Evolutionary conservation across 1,140 invertebrate genomes (phyloP), one percentile per base, ranked within the genome.

Genomic region (Heliconius eleuchia): DNA sequence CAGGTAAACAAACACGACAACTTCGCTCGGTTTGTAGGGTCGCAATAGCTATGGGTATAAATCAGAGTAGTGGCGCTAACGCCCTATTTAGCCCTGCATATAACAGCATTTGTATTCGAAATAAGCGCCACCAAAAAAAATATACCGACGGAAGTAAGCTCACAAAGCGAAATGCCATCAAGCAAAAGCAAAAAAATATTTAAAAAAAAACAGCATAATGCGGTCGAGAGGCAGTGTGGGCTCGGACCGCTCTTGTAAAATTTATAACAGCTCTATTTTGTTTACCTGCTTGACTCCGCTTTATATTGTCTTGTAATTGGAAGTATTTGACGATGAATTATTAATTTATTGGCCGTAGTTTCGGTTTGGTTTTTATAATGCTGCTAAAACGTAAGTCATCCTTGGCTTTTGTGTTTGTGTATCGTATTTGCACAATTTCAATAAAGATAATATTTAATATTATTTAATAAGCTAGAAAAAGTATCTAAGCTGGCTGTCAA

Each of bases 231-330:
- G 83, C 88, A 86, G 88, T 90, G 90, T 89, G 90, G 89, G 85
- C 89, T 83, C 84, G 84, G 82, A 86, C 87, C 85, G 85, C 89
- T 92, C 90, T 94, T 92, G 91, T 92, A 91, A 93, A 92, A 94
- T 94, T 93, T 93, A 93, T 88, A 93, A 94, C 92, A 92, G 87
- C 92, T 93, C 91, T 93, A 93, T 93, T 92, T 89, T 92, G 90
- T 92, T 92, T 94, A 94, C 92, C 92, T 94, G 92, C 90, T 88
- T 92, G 84, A 90, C 88, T 92, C 83, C 81, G 84, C 85, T 90
- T 91, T 90, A 89, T 90, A 91, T 91, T 94, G 88, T 93, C 80
- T 87, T 77, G 87, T 94, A 93, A 94, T 94, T 94, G 92, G 88
- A 89, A 89, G 90, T 84, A 91, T 87, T 92, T 91, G 88, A 90